Percentiles rank a stretch among this genome's conserved stretches.
phyloP scores from a whole-genome alignment of 2,113 vertebrate species.

The western clawed frog (Xenopus tropicalis) region DNA sequence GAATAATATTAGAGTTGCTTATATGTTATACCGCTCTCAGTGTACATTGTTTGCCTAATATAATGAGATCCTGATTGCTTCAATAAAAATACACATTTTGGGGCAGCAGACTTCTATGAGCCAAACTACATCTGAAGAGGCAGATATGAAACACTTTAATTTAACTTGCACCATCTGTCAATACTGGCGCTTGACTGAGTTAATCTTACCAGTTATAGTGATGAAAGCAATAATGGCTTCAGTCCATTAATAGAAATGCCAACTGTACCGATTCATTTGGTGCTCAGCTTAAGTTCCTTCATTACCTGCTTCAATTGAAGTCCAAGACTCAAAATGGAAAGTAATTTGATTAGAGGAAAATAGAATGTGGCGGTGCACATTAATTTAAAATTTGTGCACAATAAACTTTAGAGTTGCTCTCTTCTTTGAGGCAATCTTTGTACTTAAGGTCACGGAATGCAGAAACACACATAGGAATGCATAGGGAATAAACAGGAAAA shows the following conservation, averaged over 20 bases:
- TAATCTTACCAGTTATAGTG: conserved; percentile 49
- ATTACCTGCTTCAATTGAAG: conserved; percentile 49
- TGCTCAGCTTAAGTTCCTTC: conserved; percentile 35
- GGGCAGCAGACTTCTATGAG: conserved; percentile 46
- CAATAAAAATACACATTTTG: conserved; percentile 61
- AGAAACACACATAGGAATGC: too few relatives aligned
- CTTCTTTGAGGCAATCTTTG: conserved; percentile 26
- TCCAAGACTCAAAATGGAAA: conserved; percentile 50
- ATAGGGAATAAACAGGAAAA: too few relatives aligned
- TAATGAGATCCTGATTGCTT: conserved; percentile 60
- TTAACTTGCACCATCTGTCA: conserved; percentile 48
- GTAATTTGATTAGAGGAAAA: conserved; percentile 50
- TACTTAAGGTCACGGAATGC: conserved; percentile 4
- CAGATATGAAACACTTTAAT: conserved; percentile 46
- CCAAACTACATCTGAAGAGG: conserved; percentile 46
- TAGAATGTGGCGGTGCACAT: conserved; percentile 37
- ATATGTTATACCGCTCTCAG: conserved; percentile 58
- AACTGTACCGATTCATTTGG: conserved; percentile 28
- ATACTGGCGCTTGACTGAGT: conserved; percentile 53
- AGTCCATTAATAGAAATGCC: conserved; percentile 48
- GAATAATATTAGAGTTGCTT: conserved; percentile 68
- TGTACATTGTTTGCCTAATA: conserved; percentile 60
- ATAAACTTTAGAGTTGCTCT: background rate
- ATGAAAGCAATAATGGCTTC: conserved; percentile 50
- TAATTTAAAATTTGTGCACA: conserved; percentile 20